phyloP scores from a whole-genome alignment of 2,113 vertebrate species.

The Corythaixoides concolor region DNA sequence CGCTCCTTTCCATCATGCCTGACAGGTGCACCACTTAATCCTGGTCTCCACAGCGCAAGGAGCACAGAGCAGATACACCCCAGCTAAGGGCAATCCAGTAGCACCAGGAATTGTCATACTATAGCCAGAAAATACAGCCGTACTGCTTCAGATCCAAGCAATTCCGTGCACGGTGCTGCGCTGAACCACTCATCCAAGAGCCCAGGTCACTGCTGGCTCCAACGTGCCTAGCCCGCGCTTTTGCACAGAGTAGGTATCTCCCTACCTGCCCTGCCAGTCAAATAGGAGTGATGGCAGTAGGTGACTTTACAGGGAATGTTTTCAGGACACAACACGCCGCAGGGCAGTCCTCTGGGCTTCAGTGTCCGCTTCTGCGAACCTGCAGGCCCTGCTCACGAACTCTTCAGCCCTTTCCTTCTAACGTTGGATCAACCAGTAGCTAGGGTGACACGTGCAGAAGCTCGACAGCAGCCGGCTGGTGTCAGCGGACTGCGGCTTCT shows the following conservation, averaged over 20 bases:
- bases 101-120: fast-evolving
- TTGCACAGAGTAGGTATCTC: not conserved
- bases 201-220: fast-evolving
- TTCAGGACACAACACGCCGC: not conserved
- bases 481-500: fast-evolving
- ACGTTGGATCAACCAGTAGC: not conserved
- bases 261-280: not conserved
- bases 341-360: not conserved
- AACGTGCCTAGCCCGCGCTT: fast-evolving
- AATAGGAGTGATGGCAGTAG: not conserved
- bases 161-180: fast-evolving
- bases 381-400: not conserved
- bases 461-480: not conserved
- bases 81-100: not conserved
- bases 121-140: fast-evolving
- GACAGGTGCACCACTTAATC: fast-evolving
- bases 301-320: not conserved
- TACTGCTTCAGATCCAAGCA: fast-evolving
- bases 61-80: fast-evolving
- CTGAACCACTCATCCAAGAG: not conserved
- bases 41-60: not conserved
- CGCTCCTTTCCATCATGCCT: fast-evolving
- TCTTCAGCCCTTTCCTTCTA: not conserved
- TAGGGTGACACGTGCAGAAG: not conserved
- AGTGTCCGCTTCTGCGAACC: fast-evolving